A percentile compares a stretch with the other conserved stretches of the same genome.
phyloP scores from a whole-genome alignment of 2,113 vertebrate species.

The Pygoscelis adeliae region DNA sequence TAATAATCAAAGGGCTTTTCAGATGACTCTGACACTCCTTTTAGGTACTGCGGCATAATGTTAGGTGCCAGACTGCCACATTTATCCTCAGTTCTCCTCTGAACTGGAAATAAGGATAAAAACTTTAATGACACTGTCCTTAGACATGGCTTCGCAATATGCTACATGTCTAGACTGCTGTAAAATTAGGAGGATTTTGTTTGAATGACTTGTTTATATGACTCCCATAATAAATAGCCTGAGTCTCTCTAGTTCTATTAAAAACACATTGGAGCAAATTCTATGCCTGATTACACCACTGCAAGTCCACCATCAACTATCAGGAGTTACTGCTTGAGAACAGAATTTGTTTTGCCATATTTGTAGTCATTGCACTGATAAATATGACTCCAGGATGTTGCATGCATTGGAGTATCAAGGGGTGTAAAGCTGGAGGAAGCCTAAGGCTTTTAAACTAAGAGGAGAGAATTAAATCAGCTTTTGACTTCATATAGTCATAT shows the following conservation, averaged over 20 bases:
- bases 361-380: not conserved
- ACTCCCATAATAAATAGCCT: constrained; percentile 46
- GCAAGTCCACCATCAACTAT: not conserved
- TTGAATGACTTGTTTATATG: constrained; percentile 58
- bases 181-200: constrained; percentile 58
- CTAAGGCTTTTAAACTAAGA: not conserved
- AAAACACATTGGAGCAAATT: constrained; percentile 44
- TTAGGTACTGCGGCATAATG: constrained; percentile 37
- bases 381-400: not conserved
- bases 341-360: not conserved
- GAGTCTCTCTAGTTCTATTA: constrained; percentile 13
- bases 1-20: constrained; percentile 48
- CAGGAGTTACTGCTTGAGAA: not conserved
- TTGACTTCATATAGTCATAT: not conserved
- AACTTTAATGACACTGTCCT: constrained; percentile 6
- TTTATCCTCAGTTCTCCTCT: constrained; percentile 53
- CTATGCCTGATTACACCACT: not conserved
- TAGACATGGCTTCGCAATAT: constrained; percentile 18
- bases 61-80: constrained; percentile 20
- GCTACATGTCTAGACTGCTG: constrained; percentile 42
- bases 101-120: constrained; percentile 51
- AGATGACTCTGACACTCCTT: constrained; percentile 35
- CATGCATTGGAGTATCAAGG: not conserved
- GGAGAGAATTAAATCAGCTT: not conserved
- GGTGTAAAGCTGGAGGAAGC: not conserved